A percentile compares a stretch with the other conserved stretches of the same genome.
These are phyloP conservation scores for Sparidentex hasta DNA, from an alignment of 2,797 vertebrate species.

Conservation along the genomic window DNA sequence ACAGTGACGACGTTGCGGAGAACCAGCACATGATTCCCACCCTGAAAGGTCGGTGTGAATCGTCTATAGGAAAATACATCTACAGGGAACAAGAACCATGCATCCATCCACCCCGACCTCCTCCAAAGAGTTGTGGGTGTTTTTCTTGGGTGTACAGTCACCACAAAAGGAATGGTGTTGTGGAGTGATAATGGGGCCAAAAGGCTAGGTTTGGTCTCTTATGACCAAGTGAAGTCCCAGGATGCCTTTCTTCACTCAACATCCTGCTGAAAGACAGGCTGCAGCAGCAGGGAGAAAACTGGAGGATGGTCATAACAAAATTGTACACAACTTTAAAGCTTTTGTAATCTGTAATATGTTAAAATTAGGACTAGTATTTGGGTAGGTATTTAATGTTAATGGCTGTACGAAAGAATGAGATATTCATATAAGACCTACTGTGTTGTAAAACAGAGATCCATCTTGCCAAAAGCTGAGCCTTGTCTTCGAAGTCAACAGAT, in stretches of 20 bases:
- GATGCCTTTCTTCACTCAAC: constrained; percentile 48
- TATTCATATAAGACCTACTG: constrained; percentile 29
- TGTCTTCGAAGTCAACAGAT: constrained; percentile 51
- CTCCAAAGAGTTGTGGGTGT: neutral
- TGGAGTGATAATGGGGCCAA: neutral
- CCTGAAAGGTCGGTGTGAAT: too few relatives aligned
- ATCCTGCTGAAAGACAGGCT: constrained; percentile 49
- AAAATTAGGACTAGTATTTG: constrained; percentile 37
- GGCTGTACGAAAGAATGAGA: constrained; percentile 32
- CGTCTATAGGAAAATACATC: too few relatives aligned
- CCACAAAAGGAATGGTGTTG: neutral
- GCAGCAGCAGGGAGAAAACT: constrained; percentile 36
- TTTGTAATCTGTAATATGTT: constrained; percentile 35
- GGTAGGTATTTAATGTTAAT: constrained; percentile 48
- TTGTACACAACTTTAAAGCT: constrained; percentile 20
- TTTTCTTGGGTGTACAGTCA: neutral
- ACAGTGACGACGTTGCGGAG: too few relatives aligned
- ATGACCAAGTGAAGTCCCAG: constrained; percentile 36
- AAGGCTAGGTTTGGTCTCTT: neutral
- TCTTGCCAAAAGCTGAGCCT: constrained; percentile 3
- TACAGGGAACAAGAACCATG: too few relatives aligned
- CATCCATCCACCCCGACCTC: neutral
- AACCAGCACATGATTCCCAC: too few relatives aligned
- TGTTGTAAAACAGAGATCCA: constrained; percentile 32
- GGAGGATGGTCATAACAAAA: constrained; percentile 52